These are phyloP conservation scores for Holcopasites calliopsidis DNA, from an alignment of 1,140 invertebrate genomes.

Conservation along the genomic window DNA sequence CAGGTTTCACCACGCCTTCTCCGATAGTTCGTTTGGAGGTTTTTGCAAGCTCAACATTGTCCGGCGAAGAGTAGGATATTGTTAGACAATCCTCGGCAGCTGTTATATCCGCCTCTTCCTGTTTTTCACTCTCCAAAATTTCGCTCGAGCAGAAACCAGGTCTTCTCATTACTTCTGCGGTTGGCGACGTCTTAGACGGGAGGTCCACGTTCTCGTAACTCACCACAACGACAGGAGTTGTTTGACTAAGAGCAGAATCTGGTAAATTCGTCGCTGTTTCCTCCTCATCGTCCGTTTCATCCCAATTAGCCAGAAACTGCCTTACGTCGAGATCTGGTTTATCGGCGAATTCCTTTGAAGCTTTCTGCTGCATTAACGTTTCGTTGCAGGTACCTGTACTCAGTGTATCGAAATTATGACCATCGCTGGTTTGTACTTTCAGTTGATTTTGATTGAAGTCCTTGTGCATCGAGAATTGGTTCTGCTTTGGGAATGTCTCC, in stretches of 20 bases:
- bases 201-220: slow-evolving; percentile 68
- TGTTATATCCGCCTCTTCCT: slow-evolving; percentile 16
- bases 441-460: slow-evolving; percentile 44
- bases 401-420: slow-evolving; percentile 18
- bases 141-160: slow-evolving; percentile 14
- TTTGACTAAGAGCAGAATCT: slow-evolving; percentile 57
- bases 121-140: slow-evolving; percentile 16
- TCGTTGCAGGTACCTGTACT: slow-evolving; percentile 9
- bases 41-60: slow-evolving; percentile 21
- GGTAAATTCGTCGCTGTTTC: slow-evolving; percentile 55
- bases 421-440: slow-evolving; percentile 33
- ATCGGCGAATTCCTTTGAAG: slow-evolving; percentile 71
- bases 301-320: slow-evolving; percentile 78
- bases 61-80: slow-evolving; percentile 34
- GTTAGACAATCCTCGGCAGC: slow-evolving; percentile 22
- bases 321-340: slow-evolving; percentile 77
- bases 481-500: slow-evolving; percentile 35
- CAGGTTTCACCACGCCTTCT: slow-evolving; percentile 53
- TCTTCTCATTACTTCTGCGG: background rate
- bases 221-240: slow-evolving; percentile 63
- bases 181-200: slow-evolving; percentile 50
- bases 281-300: slow-evolving; percentile 77
- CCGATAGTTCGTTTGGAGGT: slow-evolving; percentile 24
- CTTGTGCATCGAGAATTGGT: slow-evolving; percentile 29
- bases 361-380: slow-evolving; percentile 45